Conservation (phyloP, 2,888 invertebrate genomes). For the Drosophila mayaguana region DNA sequence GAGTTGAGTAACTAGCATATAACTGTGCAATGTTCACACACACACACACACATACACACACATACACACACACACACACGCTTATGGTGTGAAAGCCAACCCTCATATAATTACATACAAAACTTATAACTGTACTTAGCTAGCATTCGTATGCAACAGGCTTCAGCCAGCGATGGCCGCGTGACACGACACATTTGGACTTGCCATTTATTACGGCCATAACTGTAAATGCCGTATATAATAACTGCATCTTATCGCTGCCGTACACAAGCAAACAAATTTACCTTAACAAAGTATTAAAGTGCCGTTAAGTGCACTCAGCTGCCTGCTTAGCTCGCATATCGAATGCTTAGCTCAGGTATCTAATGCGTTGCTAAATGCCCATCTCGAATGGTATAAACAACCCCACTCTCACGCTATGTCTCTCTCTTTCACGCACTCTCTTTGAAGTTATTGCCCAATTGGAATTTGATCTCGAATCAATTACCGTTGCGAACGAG, state of each 20-base stretch:
- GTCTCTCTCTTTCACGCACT: no score
- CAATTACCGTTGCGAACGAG: conserved; percentile 37
- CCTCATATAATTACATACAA: background rate
- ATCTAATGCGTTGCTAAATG: background rate
- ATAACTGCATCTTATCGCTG: background rate
- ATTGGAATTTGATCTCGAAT: conserved; percentile 72
- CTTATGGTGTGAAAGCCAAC: background rate
- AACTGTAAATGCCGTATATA: background rate
- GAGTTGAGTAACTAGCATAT: conserved; percentile 83
- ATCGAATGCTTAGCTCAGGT: no score
- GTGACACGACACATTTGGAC: conserved; percentile 22
- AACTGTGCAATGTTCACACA: background rate
- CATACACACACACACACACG: background rate
- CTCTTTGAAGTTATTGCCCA: conserved; percentile 11
- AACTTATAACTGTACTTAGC: background rate
- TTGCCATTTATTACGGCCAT: background rate
- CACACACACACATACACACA: background rate
- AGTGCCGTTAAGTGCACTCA: no score
- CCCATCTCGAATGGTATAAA: conserved; percentile 22
- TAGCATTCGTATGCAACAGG: conserved; percentile 12
- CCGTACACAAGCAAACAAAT: no score
- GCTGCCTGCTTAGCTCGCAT: background rate
- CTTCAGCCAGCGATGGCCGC: conserved; percentile 13
- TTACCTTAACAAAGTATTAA: no score
- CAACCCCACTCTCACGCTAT: conserved; percentile 13